phyloP scores from a whole-genome alignment of 2,113 vertebrate genomes.

The Coreoperca whiteheadi region DNA sequence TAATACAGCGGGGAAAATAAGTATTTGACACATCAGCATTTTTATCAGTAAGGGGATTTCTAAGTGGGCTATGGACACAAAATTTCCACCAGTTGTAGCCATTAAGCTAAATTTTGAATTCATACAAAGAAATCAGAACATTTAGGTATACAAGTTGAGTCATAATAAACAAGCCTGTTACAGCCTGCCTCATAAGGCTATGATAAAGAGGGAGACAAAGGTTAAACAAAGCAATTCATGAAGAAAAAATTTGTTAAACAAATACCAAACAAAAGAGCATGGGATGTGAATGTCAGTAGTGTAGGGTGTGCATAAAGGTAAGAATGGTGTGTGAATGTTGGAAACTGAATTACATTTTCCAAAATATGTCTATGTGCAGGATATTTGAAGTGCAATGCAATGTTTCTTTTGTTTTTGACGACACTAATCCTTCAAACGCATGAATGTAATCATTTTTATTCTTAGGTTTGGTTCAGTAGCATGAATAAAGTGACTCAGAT shows the following conservation, averaged over 20 bases:
- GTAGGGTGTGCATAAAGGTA: neutral
- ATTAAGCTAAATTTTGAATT: too few relatives aligned
- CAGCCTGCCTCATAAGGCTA: neutral
- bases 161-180: too few relatives aligned
- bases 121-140: too few relatives aligned
- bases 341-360: neutral
- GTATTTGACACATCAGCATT: too few relatives aligned
- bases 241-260: neutral
- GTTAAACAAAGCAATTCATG: neutral
- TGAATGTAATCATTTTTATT: slow-evolving; percentile 14
- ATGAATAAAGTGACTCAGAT: slow-evolving; percentile 3
- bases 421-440: neutral
- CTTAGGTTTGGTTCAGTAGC: slow-evolving; percentile 77
- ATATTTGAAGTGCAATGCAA: neutral
- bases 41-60: too few relatives aligned
- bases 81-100: too few relatives aligned
- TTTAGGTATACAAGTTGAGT: too few relatives aligned
- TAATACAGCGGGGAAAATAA: too few relatives aligned
- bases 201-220: neutral
- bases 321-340: neutral
- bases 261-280: neutral
- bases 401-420: neutral
- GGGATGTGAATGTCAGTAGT: neutral
- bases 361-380: neutral
- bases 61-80: too few relatives aligned